Conservation (phyloP, 2,888 invertebrate genomes). For the Elgonia sp. region DNA sequence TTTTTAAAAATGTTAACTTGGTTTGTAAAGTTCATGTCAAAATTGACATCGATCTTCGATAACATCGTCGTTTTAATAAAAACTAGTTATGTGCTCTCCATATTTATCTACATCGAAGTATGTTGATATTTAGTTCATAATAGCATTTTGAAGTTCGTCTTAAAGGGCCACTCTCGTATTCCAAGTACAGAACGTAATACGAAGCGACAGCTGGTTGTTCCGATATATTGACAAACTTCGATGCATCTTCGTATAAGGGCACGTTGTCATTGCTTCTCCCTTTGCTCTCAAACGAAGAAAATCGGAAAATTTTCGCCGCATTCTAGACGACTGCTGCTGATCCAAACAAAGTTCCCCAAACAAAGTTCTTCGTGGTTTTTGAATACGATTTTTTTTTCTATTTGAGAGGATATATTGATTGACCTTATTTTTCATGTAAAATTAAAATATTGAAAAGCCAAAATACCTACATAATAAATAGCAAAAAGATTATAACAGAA, state of each 20-base stretch:
- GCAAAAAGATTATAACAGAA: not conserved
- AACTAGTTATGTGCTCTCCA: not conserved
- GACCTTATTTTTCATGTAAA: slow-evolving; percentile 13
- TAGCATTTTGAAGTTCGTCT: slow-evolving; percentile 35
- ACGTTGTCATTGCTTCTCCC: slow-evolving; percentile 73
- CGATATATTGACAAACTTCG: slow-evolving; percentile 82
- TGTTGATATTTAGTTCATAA: slow-evolving; percentile 45
- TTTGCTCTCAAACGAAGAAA: slow-evolving; percentile 45
- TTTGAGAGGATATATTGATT: slow-evolving; percentile 27
- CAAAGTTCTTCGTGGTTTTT: slow-evolving; percentile 35
- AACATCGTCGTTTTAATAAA: slow-evolving; percentile 13
- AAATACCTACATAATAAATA: not conserved
- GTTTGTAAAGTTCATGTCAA: not conserved
- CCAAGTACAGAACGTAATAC: slow-evolving; percentile 49
- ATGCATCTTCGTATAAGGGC: slow-evolving; percentile 36
- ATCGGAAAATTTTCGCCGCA: slow-evolving; percentile 29
- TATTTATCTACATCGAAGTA: slow-evolving; percentile 25
- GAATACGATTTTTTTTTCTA: slow-evolving; percentile 10
- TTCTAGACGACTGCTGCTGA: slow-evolving; percentile 26
- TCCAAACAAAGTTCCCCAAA: slow-evolving; percentile 40
- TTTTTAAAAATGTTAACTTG: not conserved
- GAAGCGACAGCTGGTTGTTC: slow-evolving; percentile 80
- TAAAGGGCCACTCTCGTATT: slow-evolving; percentile 48
- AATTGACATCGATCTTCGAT: not conserved
- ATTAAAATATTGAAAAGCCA: not conserved